Conservation (phyloP, 2,113 vertebrate species). For the Scopus umbretta region DNA sequence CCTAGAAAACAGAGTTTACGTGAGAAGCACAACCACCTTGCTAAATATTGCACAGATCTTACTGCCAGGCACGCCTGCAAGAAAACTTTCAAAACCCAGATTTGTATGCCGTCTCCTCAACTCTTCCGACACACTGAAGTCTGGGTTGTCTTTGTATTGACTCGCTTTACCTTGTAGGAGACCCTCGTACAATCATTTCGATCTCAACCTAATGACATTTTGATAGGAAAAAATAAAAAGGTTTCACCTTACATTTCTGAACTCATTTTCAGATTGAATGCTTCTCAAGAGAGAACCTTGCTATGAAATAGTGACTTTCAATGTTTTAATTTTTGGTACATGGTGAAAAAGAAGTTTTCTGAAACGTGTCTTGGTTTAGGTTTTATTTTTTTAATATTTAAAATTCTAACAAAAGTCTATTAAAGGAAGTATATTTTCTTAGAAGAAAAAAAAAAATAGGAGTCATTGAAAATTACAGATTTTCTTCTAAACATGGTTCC, state of each 20-base stretch:
- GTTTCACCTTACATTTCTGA: background rate
- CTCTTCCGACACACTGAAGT: background rate
- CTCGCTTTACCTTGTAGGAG: background rate
- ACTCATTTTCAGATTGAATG: background rate
- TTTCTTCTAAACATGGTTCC: background rate
- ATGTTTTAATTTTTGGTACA: background rate
- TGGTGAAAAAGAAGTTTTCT: background rate
- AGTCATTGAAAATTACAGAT: background rate
- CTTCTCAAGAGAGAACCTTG: background rate
- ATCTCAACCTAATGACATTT: background rate
- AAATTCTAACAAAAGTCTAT: background rate
- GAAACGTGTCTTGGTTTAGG: accelerated
- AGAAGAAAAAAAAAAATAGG: background rate
- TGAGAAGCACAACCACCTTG: background rate
- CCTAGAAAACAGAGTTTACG: background rate
- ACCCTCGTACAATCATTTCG: background rate
- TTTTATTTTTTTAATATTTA: background rate
- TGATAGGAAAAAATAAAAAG: background rate
- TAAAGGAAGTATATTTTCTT: background rate
- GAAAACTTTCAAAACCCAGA: background rate
- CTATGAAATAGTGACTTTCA: background rate
- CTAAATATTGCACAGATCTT: background rate
- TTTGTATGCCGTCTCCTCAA: background rate
- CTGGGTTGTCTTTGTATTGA: background rate
- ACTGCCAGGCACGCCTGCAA: background rate